Conservation (phyloP, 1,140 invertebrate species). For the Drosophila truncata region DNA sequence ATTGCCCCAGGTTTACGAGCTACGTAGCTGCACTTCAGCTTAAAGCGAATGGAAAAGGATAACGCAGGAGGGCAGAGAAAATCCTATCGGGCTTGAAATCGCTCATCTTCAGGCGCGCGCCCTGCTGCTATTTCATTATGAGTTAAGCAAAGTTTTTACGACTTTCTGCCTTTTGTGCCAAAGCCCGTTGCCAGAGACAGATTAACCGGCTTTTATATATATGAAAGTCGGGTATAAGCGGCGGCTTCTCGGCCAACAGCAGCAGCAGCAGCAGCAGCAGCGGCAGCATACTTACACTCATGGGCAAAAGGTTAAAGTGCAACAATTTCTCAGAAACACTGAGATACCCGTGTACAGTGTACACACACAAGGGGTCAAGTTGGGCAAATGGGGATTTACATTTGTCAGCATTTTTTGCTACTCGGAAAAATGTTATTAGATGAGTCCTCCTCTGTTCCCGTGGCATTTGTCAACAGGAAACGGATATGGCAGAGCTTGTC, state of each 20-base stretch:
- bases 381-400: conserved; percentile 40
- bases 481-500: conserved; percentile 52
- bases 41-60: not conserved
- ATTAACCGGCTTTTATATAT: conserved; percentile 30
- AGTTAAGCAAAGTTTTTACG: conserved; percentile 45
- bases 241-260: not conserved
- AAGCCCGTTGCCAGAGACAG: conserved; percentile 28
- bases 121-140: conserved; percentile 51
- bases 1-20: conserved; percentile 45
- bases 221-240: not conserved
- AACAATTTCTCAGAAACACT: conserved; percentile 21
- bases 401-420: conserved; percentile 37
- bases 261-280: not conserved
- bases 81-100: conserved; percentile 37
- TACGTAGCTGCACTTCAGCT: conserved; percentile 33
- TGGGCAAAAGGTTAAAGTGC: conserved; percentile 45
- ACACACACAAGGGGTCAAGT: conserved; percentile 21
- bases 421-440: conserved; percentile 34
- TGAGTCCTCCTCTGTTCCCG: conserved; percentile 28
- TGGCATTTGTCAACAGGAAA: conserved; percentile 48
- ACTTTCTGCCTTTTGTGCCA: conserved; percentile 11
- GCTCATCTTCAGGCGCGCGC: conserved; percentile 35
- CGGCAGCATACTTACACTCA: conserved; percentile 23
- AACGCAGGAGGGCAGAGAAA: not conserved
- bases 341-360: conserved; percentile 4